Base-by-base conservation (phyloP, 2,113 vertebrate species). In the Tricholaema leucomelas region DNA sequence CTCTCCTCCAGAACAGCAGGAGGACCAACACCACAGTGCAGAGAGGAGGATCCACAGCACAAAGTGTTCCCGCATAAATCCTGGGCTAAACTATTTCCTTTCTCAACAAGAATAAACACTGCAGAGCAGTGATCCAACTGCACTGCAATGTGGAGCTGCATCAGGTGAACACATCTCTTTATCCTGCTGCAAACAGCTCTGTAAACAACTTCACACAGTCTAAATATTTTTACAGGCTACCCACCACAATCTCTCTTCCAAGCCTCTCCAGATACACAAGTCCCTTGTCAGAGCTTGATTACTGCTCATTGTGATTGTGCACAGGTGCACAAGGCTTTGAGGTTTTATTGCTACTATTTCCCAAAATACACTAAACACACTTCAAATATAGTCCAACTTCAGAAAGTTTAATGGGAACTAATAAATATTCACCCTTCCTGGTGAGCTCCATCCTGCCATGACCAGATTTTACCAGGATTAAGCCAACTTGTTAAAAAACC, bases 41-140 rank as follows among this genome's bases (percentile, higher is more conserved):
- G 38, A 63, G 50, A 69, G 24, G 59, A 91, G 40, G 55, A 7
- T 33, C 85, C 40, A 89, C 59, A 72, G 87, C 87, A 85, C 71
- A 48, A 88, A 85, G 67, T 76, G 82, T 90, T 87, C 88, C 85
- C 85, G 59, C 23, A 3, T 54, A 95, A 87, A 72, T 82, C 55
- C n/a, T 28, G 44, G 9, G 82, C 30, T 72, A 64, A 92, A 75
- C 55, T 82, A 76, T 76, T 85, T 73, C n/a, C 85, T 61, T 79
- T 74, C 54, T 65, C 82, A 89, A 79, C 87, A 89, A 79, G 63
- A 91, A 95, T 71, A 92, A 95, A 89, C 79, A 87, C 38, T 58
- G 59, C 46, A 48, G 59, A 69, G 40, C 83, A 90, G 65, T 64
- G 65, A 77, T 64, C 27, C 58, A 81, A 40, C 78, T n/a, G 27